These are phyloP conservation scores for Carassius auratus DNA, from an alignment of 2,113 vertebrate genomes.

Conservation along the genomic window DNA sequence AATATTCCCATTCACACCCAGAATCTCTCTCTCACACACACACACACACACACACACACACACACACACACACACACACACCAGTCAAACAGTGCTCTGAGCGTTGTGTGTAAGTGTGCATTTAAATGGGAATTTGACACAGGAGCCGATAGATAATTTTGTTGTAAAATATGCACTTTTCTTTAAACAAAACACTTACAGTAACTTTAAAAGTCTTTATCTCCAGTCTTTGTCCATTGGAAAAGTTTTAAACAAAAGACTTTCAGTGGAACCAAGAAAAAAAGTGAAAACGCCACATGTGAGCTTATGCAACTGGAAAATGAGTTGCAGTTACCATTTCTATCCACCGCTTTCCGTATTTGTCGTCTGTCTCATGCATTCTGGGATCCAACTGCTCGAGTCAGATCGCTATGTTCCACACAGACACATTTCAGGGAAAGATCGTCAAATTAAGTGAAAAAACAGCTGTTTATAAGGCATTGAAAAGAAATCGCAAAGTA, in stretches of 20 bases:
- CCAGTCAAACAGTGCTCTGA: slow-evolving; percentile 68
- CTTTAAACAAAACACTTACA: slow-evolving; percentile 81
- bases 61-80: slow-evolving; percentile 48
- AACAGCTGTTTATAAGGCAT: slow-evolving; percentile 79
- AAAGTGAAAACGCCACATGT: slow-evolving; percentile 41
- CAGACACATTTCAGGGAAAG: slow-evolving; percentile 68
- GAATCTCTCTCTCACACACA: background rate
- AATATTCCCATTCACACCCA: background rate
- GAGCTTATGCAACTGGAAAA: slow-evolving; percentile 69
- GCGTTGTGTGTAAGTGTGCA: slow-evolving; percentile 71
- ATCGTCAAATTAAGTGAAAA: slow-evolving; percentile 59
- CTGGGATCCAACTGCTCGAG: slow-evolving; percentile 59
- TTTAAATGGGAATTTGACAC: slow-evolving; percentile 73
- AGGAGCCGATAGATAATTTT: slow-evolving; percentile 76
- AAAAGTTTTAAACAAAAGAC: slow-evolving; percentile 71
- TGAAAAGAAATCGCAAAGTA: slow-evolving; percentile 72
- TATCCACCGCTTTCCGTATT: slow-evolving; percentile 62
- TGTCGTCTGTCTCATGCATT: slow-evolving; percentile 60
- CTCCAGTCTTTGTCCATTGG: slow-evolving; percentile 65
- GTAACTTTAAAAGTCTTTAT: slow-evolving; percentile 73
- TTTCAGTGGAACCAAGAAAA: slow-evolving; percentile 65
- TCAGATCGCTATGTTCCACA: slow-evolving; percentile 63
- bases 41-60: slow-evolving; percentile 11
- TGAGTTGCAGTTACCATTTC: slow-evolving; percentile 61
- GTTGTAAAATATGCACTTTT: slow-evolving; percentile 81